These are phyloP conservation scores for Daboia siamensis DNA, from an alignment of 2,113 vertebrate species.

Conservation along the genomic window DNA sequence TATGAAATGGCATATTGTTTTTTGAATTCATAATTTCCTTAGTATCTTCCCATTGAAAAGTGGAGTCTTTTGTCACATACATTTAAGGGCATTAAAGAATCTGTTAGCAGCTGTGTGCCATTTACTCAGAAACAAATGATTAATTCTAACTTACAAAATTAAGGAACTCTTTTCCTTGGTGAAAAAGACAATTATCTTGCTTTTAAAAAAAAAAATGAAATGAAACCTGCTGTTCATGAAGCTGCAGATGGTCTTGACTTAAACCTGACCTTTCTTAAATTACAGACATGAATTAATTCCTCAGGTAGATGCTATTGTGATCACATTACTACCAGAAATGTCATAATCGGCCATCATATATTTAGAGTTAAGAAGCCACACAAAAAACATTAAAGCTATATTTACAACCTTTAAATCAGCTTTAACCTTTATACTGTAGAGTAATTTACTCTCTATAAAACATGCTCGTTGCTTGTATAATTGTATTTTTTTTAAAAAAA, in stretches of 20 bases:
- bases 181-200: neutral
- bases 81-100: conserved; percentile 1
- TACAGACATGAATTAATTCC: conserved; percentile 14
- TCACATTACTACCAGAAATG: conserved; percentile 22
- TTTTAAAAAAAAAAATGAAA: conserved; percentile 3
- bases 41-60: neutral
- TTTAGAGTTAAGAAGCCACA: conserved; percentile 4
- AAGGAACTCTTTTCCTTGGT: conserved; percentile 1
- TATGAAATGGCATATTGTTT: neutral
- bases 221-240: conserved; percentile 10
- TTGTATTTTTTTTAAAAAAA: neutral
- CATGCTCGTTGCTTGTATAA: neutral
- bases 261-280: conserved; percentile 31
- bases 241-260: conserved; percentile 18
- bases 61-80: neutral
- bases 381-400: conserved; percentile 23
- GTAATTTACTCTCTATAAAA: conserved; percentile 1
- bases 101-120: conserved; percentile 9
- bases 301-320: conserved; percentile 20
- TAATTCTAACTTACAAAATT: conserved; percentile 7
- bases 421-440: conserved; percentile 14
- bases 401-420: conserved; percentile 28
- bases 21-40: neutral
- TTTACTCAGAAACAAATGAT: conserved; percentile 19
- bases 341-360: conserved; percentile 19